Evolutionary conservation across 2,797 vertebrate species (phyloP).

Genomic region (Tauraco hartlaubi): DNA sequence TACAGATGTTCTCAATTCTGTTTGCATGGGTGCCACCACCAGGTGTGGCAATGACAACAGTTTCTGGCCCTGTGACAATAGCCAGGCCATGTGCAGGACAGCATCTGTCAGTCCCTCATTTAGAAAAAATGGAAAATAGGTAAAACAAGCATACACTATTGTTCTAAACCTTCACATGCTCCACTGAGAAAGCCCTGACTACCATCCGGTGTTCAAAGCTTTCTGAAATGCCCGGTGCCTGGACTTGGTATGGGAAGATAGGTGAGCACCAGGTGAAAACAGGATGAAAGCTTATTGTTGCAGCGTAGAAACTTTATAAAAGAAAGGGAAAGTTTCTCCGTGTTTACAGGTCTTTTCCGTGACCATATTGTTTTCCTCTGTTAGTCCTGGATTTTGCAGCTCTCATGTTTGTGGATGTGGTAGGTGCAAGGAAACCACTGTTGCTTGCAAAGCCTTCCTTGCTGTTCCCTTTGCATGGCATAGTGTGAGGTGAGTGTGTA

Average conservation of each 20-base stretch:
- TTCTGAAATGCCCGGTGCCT: background rate
- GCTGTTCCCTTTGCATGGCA: background rate
- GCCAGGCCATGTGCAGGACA: background rate
- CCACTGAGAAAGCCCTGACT: background rate
- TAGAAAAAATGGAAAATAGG: background rate
- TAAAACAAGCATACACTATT: background rate
- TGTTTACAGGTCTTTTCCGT: background rate
- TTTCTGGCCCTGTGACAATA: background rate
- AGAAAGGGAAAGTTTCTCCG: background rate
- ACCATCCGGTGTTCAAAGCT: background rate
- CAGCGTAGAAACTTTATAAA: background rate
- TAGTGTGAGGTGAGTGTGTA: background rate
- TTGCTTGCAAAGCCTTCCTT: background rate
- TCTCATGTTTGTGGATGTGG: rapidly evolving
- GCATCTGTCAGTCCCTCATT: background rate
- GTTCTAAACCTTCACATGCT: background rate
- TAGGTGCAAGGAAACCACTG: background rate
- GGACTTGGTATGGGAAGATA: background rate
- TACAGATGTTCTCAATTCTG: background rate
- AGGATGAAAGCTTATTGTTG: background rate
- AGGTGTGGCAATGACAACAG: background rate
- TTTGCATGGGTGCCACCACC: background rate
- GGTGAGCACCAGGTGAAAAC: rapidly evolving
- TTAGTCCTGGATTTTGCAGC: background rate
- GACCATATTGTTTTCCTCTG: background rate